These are phyloP conservation scores for Aphrophora alni DNA, from an alignment of 2,888 invertebrate genomes.

Conservation along the genomic window DNA sequence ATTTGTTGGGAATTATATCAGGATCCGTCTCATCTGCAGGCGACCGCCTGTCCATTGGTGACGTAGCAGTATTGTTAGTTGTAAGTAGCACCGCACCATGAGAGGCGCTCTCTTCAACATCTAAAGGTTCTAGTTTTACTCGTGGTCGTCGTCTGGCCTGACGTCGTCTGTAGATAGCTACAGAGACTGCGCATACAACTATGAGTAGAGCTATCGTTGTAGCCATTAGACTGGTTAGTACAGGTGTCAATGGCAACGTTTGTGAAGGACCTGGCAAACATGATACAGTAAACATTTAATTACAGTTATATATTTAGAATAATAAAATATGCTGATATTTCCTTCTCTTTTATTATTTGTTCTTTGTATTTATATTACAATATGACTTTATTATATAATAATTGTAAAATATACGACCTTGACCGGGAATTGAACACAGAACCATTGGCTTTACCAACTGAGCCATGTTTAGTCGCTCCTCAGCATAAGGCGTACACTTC, in stretches of 20 bases:
- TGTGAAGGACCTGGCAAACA: conserved; percentile 53
- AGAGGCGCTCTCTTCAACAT: conserved; percentile 56
- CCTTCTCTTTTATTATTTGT: too few relatives aligned
- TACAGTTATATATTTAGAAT: conserved; percentile 56
- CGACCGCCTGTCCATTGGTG: conserved; percentile 48
- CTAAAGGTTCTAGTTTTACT: conserved; percentile 58
- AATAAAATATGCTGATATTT: too few relatives aligned
- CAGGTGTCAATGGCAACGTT: conserved; percentile 67
- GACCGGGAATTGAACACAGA: too few relatives aligned
- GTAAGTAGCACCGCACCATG: conserved; percentile 53
- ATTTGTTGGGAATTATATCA: conserved; percentile 87
- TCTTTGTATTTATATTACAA: too few relatives aligned
- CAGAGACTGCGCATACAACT: conserved; percentile 77
- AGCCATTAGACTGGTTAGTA: conserved; percentile 77
- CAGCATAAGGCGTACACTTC: too few relatives aligned
- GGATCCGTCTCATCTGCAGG: conserved; percentile 76
- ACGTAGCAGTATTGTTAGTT: conserved; percentile 59
- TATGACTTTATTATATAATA: too few relatives aligned
- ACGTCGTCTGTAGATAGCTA: conserved; percentile 70
- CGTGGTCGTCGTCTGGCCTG: conserved; percentile 49
- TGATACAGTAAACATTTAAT: background rate
- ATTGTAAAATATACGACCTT: too few relatives aligned
- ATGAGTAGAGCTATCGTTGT: conserved; percentile 78
- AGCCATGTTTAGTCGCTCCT: too few relatives aligned
- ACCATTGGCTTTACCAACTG: too few relatives aligned